Evolutionary conservation across 1,140 invertebrate species (phyloP).

Genomic region (Microplitis demolitor): DNA sequence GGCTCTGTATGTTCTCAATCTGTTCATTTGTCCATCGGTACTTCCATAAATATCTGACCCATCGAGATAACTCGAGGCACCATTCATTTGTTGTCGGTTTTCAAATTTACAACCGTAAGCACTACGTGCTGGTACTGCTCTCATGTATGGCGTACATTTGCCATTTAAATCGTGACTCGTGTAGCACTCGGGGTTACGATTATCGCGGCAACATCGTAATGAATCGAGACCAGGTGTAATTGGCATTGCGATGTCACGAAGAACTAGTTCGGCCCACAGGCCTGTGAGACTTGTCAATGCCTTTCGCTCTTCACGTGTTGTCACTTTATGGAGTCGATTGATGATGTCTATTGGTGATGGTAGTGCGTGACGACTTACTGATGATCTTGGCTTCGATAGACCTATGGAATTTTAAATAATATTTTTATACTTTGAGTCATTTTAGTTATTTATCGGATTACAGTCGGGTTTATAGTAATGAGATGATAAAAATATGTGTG

Average conservation of each 20-base stretch:
- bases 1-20: constrained; percentile 75
- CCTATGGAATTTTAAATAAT: constrained; percentile 51
- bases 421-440: too few relatives aligned
- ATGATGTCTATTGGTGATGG: constrained; percentile 64
- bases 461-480: too few relatives aligned
- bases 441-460: too few relatives aligned
- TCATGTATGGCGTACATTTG: constrained; percentile 73
- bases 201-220: constrained; percentile 42
- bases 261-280: constrained; percentile 79
- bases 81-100: constrained; percentile 83
- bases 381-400: constrained; percentile 66
- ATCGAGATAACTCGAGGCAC: constrained; percentile 85
- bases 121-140: constrained; percentile 73
- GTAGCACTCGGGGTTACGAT: constrained; percentile 64
- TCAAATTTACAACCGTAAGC: constrained; percentile 71
- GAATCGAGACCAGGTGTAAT: constrained; percentile 58
- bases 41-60: constrained; percentile 86
- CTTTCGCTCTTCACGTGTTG: constrained; percentile 63
- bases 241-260: constrained; percentile 77
- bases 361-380: constrained; percentile 60
- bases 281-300: constrained; percentile 79
- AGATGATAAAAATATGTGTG: too few relatives aligned
- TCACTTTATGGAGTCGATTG: constrained; percentile 49
- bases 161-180: constrained; percentile 48
- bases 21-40: constrained; percentile 69